phyloP scores from a whole-genome alignment of 2,797 vertebrate genomes.

The Holocentrus rufus region DNA sequence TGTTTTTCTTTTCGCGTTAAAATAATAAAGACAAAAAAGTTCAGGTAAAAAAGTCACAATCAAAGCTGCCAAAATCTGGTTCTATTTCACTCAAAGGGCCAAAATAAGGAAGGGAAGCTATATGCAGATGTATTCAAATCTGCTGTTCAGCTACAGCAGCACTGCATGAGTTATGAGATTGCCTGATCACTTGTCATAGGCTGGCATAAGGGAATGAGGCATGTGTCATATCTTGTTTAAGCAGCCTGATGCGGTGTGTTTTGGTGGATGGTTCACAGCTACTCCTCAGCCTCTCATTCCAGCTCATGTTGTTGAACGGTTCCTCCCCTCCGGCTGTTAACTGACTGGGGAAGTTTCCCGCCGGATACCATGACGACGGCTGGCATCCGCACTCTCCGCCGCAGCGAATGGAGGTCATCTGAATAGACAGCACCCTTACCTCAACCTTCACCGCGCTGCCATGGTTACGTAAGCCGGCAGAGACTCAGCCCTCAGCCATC shows the following conservation, averaged over 20 bases:
- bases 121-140: conserved; percentile 56
- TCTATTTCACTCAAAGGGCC: conserved; percentile 24
- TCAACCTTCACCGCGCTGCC: conserved; percentile 37
- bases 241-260: conserved; percentile 51
- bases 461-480: conserved; percentile 43
- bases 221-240: conserved; percentile 74
- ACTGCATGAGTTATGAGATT: conserved; percentile 63
- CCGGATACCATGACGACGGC: conserved; percentile 47
- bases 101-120: conserved; percentile 49
- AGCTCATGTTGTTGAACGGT: conserved; percentile 52
- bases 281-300: conserved; percentile 53
- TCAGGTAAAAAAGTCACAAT: conserved; percentile 26
- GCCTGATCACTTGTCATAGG: conserved; percentile 66
- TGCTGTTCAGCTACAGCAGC: conserved; percentile 35
- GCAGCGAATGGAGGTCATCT: conserved; percentile 63
- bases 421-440: conserved; percentile 60
- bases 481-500: conserved; percentile 41
- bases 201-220: conserved; percentile 68
- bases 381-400: conserved; percentile 47
- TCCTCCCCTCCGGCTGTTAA: conserved; percentile 68
- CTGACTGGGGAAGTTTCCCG: conserved; percentile 54
- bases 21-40: background rate
- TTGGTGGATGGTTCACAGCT: conserved; percentile 56
- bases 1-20: conserved; percentile 1
- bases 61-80: background rate